Evolutionary conservation across 2,888 invertebrate genomes (phyloP), one percentile per base, ranked within the genome.

Genomic region (Deroplatys truncata): DNA sequence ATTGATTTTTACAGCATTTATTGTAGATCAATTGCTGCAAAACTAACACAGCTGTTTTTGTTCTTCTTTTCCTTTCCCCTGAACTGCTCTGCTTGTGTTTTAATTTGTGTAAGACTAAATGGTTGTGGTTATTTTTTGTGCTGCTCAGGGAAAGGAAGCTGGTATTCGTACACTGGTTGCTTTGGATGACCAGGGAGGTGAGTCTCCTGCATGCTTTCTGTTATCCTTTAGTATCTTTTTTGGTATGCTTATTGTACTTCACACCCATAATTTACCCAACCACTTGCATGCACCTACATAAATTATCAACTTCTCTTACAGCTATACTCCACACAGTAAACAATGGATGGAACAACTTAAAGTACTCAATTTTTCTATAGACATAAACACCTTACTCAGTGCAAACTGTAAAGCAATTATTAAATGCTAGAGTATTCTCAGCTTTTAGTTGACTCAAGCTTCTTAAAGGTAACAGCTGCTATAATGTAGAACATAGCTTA

Each of bases 161-260:
- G 99, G 99, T 95, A 99, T 99, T 96, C 98, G 98, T 94, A 99
- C 99, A 96, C 97, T 99, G 96, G 99, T 99, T 96, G 98, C 99
- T 95, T 97, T 99, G 96, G 99, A 99, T 95, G 99, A 99, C 97
- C 99, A 99, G 97, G 99, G 99, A 98, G 98, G 99, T 99, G 97
- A 98, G 98, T 97, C 35, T 35, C 31, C 84, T 72, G 56, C 56
- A 72, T 72, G 56, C 56, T 72, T 72, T 72, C 25, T 72, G 56
- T 25, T 72, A 20, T 72, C 56, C 56, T 72, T 25, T 5, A 72
- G 25, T 72, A 72, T 20, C 1, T 2, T 25, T 5, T 72, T 72
- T 72, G 25, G 20, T 72, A 72, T 72, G 56, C 56, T 25, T 72
- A 7, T 72, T 72, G 56, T 72, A 25, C 9, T 72, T 72, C 56